Conservation (phyloP, 1,140 invertebrate species). For the Sitophilus oryzae region DNA sequence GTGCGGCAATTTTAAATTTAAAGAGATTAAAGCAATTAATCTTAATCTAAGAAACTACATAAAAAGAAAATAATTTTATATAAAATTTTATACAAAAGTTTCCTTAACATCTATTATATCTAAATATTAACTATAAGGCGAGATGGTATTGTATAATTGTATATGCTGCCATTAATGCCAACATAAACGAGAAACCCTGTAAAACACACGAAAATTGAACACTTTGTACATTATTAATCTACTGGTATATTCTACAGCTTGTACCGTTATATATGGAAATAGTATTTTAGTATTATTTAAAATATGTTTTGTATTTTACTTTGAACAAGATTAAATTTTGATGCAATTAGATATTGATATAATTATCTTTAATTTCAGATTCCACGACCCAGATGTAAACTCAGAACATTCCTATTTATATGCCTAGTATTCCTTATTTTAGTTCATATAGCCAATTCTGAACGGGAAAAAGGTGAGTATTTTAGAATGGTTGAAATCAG, state of each 20-base stretch:
- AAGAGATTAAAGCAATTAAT: too few relatives aligned
- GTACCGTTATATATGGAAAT: not conserved
- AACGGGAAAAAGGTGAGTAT: slow-evolving; percentile 32
- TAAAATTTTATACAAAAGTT: too few relatives aligned
- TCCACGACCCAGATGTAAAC: slow-evolving; percentile 33
- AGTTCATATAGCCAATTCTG: slow-evolving; percentile 28
- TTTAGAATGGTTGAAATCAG: not conserved
- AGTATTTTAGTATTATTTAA: not conserved
- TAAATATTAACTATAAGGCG: too few relatives aligned
- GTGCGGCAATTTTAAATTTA: too few relatives aligned
- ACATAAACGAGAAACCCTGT: not conserved
- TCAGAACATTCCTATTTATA: slow-evolving; percentile 31
- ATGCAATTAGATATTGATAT: too few relatives aligned
- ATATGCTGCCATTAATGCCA: too few relatives aligned
- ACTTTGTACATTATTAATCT: not conserved
- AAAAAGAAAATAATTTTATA: too few relatives aligned
- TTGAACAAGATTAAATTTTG: too few relatives aligned
- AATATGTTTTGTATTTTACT: not conserved
- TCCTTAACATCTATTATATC: too few relatives aligned
- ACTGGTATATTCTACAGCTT: not conserved
- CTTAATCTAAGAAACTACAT: too few relatives aligned
- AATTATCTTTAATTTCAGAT: slow-evolving; percentile 30
- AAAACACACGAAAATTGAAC: not conserved
- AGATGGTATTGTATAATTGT: too few relatives aligned
- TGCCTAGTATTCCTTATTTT: slow-evolving; percentile 29